Conservation (phyloP, 2,888 invertebrate genomes). For the Drosophila setosimentum region DNA sequence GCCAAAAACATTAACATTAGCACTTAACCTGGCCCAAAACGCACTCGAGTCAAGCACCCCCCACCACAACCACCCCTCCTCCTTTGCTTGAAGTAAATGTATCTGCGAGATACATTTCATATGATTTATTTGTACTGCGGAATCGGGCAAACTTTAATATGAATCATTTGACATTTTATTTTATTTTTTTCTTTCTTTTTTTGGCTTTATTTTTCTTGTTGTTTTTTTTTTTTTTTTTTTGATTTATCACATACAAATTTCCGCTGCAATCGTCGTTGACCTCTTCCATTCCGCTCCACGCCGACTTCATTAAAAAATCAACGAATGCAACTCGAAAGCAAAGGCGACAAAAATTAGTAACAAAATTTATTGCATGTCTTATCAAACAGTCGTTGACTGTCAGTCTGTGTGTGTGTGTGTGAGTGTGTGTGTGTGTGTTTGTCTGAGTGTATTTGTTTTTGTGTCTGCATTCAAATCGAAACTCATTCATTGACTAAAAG, state of each 20-base stretch:
- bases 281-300: conserved; percentile 4
- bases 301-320: conserved; percentile 36
- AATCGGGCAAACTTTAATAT: conserved; percentile 66
- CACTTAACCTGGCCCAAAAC: conserved; percentile 59
- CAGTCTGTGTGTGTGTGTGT: not conserved
- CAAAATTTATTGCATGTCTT: conserved; percentile 73
- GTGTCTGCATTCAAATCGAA: conserved; percentile 54
- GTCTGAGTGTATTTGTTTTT: conserved; percentile 19
- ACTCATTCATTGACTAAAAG: conserved; percentile 33
- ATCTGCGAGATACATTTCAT: conserved; percentile 57
- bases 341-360: conserved; percentile 76
- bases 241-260: conserved; percentile 65
- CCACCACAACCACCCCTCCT: too few relatives aligned
- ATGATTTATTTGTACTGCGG: conserved; percentile 65
- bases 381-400: conserved; percentile 42
- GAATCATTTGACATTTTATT: conserved; percentile 73
- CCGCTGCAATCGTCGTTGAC: conserved; percentile 24
- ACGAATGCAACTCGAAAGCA: conserved; percentile 52
- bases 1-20: conserved; percentile 51
- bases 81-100: conserved; percentile 2
- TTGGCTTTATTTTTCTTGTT: conserved; percentile 69
- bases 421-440: conserved; percentile 14
- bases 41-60: not conserved
- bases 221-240: conserved; percentile 63
- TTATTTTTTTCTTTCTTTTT: conserved; percentile 59